These are phyloP conservation scores for Pelmatolapia mariae DNA, from an alignment of 2,113 vertebrate genomes.

Conservation along the genomic window DNA sequence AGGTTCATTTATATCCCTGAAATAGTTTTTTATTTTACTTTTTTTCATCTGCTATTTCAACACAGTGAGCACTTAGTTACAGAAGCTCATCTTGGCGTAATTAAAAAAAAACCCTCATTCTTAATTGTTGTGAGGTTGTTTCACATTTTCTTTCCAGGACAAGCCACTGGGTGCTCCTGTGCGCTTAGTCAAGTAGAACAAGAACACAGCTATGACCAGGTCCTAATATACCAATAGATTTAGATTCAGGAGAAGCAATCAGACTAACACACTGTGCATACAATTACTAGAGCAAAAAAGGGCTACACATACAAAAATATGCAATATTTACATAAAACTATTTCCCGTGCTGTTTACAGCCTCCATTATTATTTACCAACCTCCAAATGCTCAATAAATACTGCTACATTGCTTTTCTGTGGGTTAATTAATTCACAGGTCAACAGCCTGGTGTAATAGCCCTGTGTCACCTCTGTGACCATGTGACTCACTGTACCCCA, in stretches of 20 bases:
- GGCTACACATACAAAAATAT: not conserved
- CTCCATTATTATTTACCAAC: not conserved
- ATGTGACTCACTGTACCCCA: not conserved
- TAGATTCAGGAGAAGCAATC: not conserved
- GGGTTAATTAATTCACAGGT: not conserved
- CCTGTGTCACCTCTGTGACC: not conserved
- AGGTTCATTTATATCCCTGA: not conserved
- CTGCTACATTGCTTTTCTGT: not conserved
- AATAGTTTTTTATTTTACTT: not conserved
- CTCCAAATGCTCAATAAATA: not conserved
- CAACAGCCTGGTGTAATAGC: not conserved
- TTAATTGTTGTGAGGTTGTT: not conserved
- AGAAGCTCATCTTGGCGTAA: not conserved
- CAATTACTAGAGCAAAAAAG: not conserved
- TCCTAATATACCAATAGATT: not conserved
- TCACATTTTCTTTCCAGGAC: not conserved
- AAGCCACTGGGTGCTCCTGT: not conserved
- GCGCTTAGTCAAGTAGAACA: not conserved
- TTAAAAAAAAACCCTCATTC: rapidly evolving
- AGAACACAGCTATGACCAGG: not conserved
- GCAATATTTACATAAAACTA: not conserved
- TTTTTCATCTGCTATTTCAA: not conserved
- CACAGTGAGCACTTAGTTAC: not conserved
- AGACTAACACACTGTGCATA: not conserved
- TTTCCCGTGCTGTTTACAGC: not conserved